Conservation (phyloP, 1,140 invertebrate genomes). For the Pantala flavescens region DNA sequence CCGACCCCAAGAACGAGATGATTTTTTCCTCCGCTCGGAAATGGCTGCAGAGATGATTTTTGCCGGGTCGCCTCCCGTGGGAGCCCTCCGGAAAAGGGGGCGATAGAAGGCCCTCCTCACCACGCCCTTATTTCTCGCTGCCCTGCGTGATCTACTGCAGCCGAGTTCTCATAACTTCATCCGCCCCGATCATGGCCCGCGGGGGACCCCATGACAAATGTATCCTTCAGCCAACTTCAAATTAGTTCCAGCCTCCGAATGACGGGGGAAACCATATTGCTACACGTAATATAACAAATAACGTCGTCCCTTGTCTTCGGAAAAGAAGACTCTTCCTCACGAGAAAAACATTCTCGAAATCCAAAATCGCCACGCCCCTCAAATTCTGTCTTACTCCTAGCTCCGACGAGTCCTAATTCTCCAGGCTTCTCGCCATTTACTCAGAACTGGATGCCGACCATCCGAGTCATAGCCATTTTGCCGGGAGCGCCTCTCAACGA, state of each 20-base stretch:
- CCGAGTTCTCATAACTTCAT: constrained; percentile 38
- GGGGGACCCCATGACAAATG: constrained; percentile 38
- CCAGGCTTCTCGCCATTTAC: no score
- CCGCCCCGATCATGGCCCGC: constrained; percentile 38
- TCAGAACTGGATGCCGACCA: no score
- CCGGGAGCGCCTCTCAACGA: no score
- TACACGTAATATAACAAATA: constrained; percentile 34
- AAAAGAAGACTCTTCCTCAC: constrained; percentile 1
- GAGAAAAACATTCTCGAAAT: not conserved
- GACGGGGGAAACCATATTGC: constrained; percentile 28
- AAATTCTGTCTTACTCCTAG: no score
- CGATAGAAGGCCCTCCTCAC: not conserved
- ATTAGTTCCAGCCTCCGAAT: constrained; percentile 29
- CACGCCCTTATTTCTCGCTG: constrained; percentile 3
- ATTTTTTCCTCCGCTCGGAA: constrained; percentile 15
- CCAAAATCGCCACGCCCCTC: no score
- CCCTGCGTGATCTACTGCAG: constrained; percentile 29
- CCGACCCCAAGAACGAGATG: not conserved
- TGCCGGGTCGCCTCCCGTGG: constrained; percentile 30
- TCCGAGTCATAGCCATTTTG: no score
- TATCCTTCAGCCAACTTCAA: constrained; percentile 34
- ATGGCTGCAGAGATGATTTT: constrained; percentile 32
- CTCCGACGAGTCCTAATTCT: no score
- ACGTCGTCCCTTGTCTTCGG: constrained; percentile 26
- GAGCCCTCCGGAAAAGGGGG: constrained; percentile 15